A percentile compares a stretch with the other conserved stretches of the same genome.
phyloP scores from a whole-genome alignment of 2,797 vertebrate genomes.

The Zenarchopterus dispar region DNA sequence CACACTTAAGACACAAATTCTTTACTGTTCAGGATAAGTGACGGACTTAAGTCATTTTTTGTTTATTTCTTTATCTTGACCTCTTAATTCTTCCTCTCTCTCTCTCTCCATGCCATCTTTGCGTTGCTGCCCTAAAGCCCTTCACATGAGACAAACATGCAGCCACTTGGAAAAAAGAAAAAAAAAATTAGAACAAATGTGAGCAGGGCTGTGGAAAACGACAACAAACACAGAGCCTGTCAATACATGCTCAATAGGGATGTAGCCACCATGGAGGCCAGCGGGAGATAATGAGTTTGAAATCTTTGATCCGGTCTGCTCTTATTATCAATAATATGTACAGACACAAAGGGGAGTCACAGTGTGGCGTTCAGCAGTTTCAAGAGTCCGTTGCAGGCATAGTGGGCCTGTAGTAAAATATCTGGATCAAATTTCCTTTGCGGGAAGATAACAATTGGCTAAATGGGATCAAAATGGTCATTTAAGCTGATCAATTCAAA shows the following conservation, averaged over 20 bases:
- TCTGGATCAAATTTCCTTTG: background rate
- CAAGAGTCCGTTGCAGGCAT: constrained; percentile 8
- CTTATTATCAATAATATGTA: constrained; percentile 52
- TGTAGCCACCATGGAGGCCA: constrained; percentile 33
- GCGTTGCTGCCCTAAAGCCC: constrained; percentile 72
- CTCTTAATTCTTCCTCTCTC: constrained; percentile 12
- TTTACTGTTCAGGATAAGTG: constrained; percentile 40
- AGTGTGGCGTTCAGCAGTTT: background rate
- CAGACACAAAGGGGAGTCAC: constrained; percentile 10
- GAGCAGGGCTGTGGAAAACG: constrained; percentile 55
- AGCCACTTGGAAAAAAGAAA: constrained; percentile 60
- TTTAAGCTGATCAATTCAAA: constrained; percentile 14
- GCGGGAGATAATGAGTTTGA: constrained; percentile 50
- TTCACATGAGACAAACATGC: constrained; percentile 73
- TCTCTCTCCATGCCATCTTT: constrained; percentile 30
- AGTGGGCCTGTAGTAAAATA: background rate
- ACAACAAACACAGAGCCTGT: constrained; percentile 45
- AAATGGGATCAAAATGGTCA: constrained; percentile 2
- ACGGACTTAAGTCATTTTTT: constrained; percentile 33
- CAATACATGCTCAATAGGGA: constrained; percentile 53
- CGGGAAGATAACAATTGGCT: background rate
- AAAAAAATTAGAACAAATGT: constrained; percentile 70
- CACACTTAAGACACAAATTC: constrained; percentile 19
- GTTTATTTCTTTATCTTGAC: constrained; percentile 13
- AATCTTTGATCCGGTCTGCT: constrained; percentile 36